Conservation (phyloP, 92 coral and sea anemone genomes). For the Scolanthus callimorphus region DNA sequence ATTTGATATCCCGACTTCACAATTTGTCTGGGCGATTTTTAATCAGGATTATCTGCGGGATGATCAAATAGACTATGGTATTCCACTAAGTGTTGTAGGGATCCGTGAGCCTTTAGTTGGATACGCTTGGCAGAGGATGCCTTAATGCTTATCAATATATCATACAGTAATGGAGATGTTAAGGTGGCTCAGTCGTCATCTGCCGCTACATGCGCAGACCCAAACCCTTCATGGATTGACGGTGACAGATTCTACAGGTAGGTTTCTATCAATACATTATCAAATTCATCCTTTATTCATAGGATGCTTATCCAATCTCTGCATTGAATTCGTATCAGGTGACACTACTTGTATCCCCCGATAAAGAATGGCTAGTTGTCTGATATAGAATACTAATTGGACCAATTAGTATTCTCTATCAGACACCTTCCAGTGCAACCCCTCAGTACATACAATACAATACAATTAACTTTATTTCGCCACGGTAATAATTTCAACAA, state of each 20-base stretch:
- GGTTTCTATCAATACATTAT: too few species aligned
- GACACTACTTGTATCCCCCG: too few species aligned
- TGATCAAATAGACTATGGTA: not conserved
- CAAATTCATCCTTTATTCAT: too few species aligned
- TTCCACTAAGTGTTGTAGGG: constrained; percentile 12
- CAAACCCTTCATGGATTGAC: constrained; percentile 21
- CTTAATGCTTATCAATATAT: constrained; percentile 5
- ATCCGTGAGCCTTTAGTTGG: constrained; percentile 5
- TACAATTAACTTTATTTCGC: too few species aligned
- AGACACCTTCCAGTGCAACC: too few species aligned
- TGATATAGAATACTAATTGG: too few species aligned
- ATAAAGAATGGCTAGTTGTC: too few species aligned
- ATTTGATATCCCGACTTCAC: constrained; percentile 22
- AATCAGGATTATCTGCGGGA: not conserved
- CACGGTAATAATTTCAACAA: too few species aligned
- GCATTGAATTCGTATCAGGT: too few species aligned
- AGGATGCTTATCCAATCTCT: too few species aligned
- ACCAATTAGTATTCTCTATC: too few species aligned
- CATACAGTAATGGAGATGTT: not conserved
- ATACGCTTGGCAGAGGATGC: constrained; percentile 12
- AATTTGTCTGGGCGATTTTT: constrained; percentile 42
- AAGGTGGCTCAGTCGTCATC: not conserved
- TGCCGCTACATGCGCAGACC: constrained; percentile 6
- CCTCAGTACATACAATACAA: too few species aligned
- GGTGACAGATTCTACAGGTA: constrained; percentile 15